These are phyloP conservation scores for Mus minutoides DNA, from an alignment of 2,797 vertebrate genomes.

Conservation along the genomic window DNA sequence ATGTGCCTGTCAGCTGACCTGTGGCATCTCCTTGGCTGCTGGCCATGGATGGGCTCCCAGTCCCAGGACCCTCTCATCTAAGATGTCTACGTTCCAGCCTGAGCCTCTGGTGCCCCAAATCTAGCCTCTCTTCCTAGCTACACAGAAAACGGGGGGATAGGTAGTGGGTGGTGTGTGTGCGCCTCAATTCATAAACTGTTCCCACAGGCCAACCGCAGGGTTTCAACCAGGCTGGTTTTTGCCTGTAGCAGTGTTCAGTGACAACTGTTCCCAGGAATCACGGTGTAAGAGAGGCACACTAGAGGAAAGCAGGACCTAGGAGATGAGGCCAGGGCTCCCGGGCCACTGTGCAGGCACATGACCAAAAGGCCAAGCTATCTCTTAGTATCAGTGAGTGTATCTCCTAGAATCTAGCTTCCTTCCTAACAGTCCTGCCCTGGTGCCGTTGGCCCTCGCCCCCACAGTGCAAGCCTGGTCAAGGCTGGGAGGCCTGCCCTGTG, in stretches of 20 bases:
- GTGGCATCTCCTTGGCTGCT: rapidly evolving
- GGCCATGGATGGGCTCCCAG: not conserved
- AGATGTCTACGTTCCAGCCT: constrained; percentile 59
- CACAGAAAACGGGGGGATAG: not conserved
- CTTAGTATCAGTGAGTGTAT: not conserved
- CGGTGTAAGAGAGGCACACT: too few species aligned
- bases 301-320: not conserved
- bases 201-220: not conserved
- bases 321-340: not conserved
- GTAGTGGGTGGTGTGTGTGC: not conserved
- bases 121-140: not conserved
- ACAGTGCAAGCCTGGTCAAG: not conserved
- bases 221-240: not conserved
- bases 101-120: not conserved
- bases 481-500: not conserved
- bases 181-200: not conserved
- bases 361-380: not conserved
- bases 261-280: not conserved
- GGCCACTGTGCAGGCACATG: not conserved
- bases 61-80: constrained; percentile 15
- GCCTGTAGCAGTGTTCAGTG: not conserved
- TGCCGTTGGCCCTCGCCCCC: not conserved
- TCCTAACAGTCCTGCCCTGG: not conserved
- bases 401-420: not conserved
- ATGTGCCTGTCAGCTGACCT: not conserved